Evolutionary conservation across 2,797 vertebrate genomes (phyloP), one percentile per base, ranked within the genome.

Genomic region (Cyprinella venusta): DNA sequence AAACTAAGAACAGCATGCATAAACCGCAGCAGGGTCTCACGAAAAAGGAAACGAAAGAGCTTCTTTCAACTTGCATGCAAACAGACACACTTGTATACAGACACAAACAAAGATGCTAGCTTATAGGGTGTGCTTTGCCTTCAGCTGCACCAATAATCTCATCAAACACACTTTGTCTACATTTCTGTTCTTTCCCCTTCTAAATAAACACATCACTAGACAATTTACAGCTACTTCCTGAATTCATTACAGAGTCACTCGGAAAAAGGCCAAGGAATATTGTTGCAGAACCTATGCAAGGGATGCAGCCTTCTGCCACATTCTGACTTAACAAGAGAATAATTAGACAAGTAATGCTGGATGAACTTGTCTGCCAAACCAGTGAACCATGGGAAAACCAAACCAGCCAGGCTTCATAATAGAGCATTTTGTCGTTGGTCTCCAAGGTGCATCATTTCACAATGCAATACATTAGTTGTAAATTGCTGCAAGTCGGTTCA

Each of bases 341-440:
- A 88, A 89, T 89, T 89, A 89, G 86, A 83, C 82, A 85, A 81
- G 82, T 80, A 88, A 81, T 68, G 65, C 54, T 76, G 84, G 79
- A 88, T 87, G 86, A 86, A 88, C 77, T 83, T 87, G 84, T 84
- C 86, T 88, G 77, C 84, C 83, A 88, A 88, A 88, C 59, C 84
- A 85, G 82, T 83, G 80, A 87, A 83, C 72, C 82, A 72, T 87
- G 74, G 80, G 83, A 76, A 76, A 86, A 86, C 78, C 81, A 88
- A 78, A 86, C 64, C 74, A 87, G 71, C 45, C 80, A 88, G 84
- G 59, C 45, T 84, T 74, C 69, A 80, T 86, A 84, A 87, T 82
- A 69, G 67, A 86, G 69, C 54, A 70, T 82, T 87, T 86, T 81
- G 84, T 85, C 76, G 70, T 78, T 54, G 74, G 80, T 78, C 83